Base-by-base conservation (phyloP, 2,888 invertebrate species). In the Lysandra bellargus region DNA sequence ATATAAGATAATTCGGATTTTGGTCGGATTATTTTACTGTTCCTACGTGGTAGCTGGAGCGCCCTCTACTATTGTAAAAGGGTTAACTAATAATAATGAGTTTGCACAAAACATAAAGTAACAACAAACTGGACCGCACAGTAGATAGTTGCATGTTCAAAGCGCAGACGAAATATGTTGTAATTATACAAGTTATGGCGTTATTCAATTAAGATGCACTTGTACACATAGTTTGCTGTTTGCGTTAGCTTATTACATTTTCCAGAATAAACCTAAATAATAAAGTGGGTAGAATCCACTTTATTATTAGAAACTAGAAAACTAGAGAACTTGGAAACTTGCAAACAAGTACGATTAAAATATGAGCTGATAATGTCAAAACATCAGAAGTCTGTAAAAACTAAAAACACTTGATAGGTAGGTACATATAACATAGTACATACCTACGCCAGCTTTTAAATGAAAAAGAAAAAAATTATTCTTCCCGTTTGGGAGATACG, bases 181-280 rank as follows among this genome's bases (percentile, higher is more conserved):
- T 69, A 69, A 69, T 69, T 69, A 69, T 69, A 69, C 69, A 69
- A 69, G 69, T 69, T 69, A 69, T 64, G 30, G 64, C 30, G 30
- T 69, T 69, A 69, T 69, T 14, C 69, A 69, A 33, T 69, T 69
- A 14, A 33, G 64, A 69, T 69, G 69, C 33, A 69, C 69, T 69
- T 14, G 69, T 33, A 69, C 33, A 30, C 69, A 69, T 69, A 69
- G 69, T 69, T 69, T 33, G 64, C 23, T 33, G 69, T 69, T 69
- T 33, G 64, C 23, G 69, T 69, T 69, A 37, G 33, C 1, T 33
- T 69, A 69, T 69, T 37, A 69, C 4, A 69, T 69, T 69, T 14
- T 33, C 69, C 33, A 23, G 69, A 69, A 33, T 5, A 17, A 14
- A 69, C 4, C 1, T 23, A 64, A 64, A 64, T 12, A 30, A 30